Conservation (phyloP, 2,797 vertebrate species). For the Thunnus albacares region DNA sequence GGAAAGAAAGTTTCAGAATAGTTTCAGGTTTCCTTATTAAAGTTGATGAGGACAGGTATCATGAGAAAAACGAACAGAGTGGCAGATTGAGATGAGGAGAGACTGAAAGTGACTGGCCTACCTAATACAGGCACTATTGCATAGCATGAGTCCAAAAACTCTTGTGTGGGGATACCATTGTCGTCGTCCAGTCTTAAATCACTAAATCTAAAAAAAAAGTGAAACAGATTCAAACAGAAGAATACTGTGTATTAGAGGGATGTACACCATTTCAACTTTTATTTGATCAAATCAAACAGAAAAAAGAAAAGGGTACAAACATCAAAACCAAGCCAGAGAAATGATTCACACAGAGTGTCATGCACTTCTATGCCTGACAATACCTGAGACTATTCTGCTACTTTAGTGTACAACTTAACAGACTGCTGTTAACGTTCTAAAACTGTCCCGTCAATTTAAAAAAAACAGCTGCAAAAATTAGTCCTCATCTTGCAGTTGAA, state of each 20-base stretch:
- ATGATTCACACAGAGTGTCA: constrained; percentile 68
- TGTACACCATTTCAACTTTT: constrained; percentile 73
- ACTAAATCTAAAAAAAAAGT: constrained; percentile 91
- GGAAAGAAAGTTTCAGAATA: background rate
- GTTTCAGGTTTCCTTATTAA: constrained; percentile 2
- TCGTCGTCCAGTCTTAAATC: constrained; percentile 96
- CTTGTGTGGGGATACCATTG: constrained; percentile 96
- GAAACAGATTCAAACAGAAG: constrained; percentile 83
- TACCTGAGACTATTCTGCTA: constrained; percentile 61
- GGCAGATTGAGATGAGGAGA: constrained; percentile 59
- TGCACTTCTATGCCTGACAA: constrained; percentile 59
- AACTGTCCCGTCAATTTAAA: background rate
- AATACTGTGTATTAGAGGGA: constrained; percentile 67
- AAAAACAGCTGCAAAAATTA: constrained; percentile 26
- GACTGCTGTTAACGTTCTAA: constrained; percentile 1
- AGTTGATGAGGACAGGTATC: constrained; percentile 8
- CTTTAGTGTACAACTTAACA: constrained; percentile 38
- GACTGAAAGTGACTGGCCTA: constrained; percentile 84
- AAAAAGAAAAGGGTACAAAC: constrained; percentile 72
- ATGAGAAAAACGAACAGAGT: constrained; percentile 38
- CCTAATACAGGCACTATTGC: constrained; percentile 98
- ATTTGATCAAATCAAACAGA: constrained; percentile 80
- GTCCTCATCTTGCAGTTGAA: constrained; percentile 30
- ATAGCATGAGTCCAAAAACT: constrained; percentile 98
- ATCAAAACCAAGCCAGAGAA: constrained; percentile 66